A percentile compares a stretch with the other conserved stretches of the same genome.
These are phyloP conservation scores for Stenopsyche tienmushanensis DNA, from an alignment of 1,140 invertebrate species.

Conservation along the genomic window DNA sequence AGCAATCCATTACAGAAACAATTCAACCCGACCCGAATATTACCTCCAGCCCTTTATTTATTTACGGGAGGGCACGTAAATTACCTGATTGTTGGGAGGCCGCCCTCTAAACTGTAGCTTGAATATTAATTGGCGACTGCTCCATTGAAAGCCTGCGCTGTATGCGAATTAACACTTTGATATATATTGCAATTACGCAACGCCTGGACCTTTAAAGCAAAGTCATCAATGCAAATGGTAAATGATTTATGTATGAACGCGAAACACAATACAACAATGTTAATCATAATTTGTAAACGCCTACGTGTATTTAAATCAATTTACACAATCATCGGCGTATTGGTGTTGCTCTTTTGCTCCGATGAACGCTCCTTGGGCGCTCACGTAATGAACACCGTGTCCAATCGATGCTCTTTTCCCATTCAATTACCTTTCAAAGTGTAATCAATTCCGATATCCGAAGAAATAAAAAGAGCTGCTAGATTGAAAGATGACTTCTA, in stretches of 20 bases:
- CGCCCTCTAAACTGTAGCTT: too few species aligned
- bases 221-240: slow-evolving; percentile 19
- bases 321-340: background rate
- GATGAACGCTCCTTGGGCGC: too few species aligned
- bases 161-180: background rate
- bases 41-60: slow-evolving; percentile 8
- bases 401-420: too few species aligned
- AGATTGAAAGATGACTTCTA: too few species aligned
- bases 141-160: background rate
- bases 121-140: slow-evolving; percentile 6
- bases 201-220: slow-evolving; percentile 10
- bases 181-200: slow-evolving; percentile 20
- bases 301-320: slow-evolving; percentile 10
- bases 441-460: too few species aligned
- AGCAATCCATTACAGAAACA: too few species aligned
- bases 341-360: too few species aligned
- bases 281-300: slow-evolving; percentile 21
- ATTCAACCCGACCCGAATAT: background rate
- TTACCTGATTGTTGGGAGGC: slow-evolving; percentile 2
- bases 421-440: too few species aligned
- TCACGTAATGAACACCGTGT: too few species aligned
- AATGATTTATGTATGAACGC: slow-evolving; percentile 20
- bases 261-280: slow-evolving; percentile 8
- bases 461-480: too few species aligned
- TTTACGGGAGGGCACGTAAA: background rate